phyloP scores from a whole-genome alignment of 2,888 invertebrate species.

The Drepanosiphum platanoidis region DNA sequence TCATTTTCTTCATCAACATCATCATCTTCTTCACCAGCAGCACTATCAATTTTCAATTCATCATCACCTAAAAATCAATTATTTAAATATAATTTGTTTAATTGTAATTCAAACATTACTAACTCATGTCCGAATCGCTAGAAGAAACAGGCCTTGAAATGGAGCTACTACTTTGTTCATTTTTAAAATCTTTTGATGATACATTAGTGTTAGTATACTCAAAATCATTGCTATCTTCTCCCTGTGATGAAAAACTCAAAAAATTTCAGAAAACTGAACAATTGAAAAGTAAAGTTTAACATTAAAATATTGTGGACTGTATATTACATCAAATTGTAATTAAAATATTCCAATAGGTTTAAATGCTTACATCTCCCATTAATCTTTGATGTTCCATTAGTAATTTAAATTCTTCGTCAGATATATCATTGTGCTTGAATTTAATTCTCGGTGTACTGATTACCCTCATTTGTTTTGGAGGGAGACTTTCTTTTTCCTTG shows the following conservation, averaged over 20 bases:
- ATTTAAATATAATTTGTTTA: background rate
- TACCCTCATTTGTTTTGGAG: conserved; percentile 82
- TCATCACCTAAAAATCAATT: conserved; percentile 36
- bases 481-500: conserved; percentile 83
- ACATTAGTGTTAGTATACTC: conserved; percentile 36
- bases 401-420: conserved; percentile 94
- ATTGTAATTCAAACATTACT: background rate
- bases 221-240: conserved; percentile 11
- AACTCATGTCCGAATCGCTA: conserved; percentile 52
- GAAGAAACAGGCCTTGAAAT: background rate
- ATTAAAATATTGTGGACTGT: background rate
- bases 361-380: conserved; percentile 66
- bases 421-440: conserved; percentile 93
- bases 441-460: conserved; percentile 92
- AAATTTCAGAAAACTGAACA: no score
- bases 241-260: conserved; percentile 5
- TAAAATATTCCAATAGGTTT: no score
- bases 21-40: conserved; percentile 45
- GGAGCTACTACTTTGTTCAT: conserved; percentile 5
- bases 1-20: conserved; percentile 46
- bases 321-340: background rate
- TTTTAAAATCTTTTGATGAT: conserved; percentile 1
- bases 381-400: conserved; percentile 90
- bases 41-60: conserved; percentile 52
- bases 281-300: background rate